Evolutionary conservation across 2,113 vertebrate genomes (phyloP).

Genomic region (Tachysurus vachellii): DNA sequence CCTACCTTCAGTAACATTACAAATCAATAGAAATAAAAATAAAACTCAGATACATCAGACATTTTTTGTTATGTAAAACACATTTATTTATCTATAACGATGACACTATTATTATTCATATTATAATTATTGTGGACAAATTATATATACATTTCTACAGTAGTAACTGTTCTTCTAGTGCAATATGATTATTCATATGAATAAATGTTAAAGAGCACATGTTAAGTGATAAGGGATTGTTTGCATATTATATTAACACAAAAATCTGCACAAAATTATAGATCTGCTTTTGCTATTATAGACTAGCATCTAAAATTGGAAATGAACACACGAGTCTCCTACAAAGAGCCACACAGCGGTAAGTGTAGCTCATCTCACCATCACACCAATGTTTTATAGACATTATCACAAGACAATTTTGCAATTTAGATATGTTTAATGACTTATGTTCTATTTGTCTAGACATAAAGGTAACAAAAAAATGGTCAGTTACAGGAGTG

Average conservation of each 20-base stretch:
- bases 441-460: not conserved
- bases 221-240: constrained; percentile 29
- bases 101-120: constrained; percentile 38
- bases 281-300: constrained; percentile 2
- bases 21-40: not conserved
- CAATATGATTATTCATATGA: constrained; percentile 60
- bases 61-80: constrained; percentile 40
- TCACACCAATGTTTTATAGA: not conserved
- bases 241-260: constrained; percentile 45
- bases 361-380: not conserved
- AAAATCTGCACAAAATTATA: constrained; percentile 9
- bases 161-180: constrained; percentile 66
- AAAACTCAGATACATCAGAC: not conserved
- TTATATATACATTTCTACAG: constrained; percentile 72
- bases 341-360: not conserved
- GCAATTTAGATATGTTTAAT: constrained; percentile 22
- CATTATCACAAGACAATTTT: constrained; percentile 21
- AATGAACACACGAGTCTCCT: constrained; percentile 17
- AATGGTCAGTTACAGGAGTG: not conserved
- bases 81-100: constrained; percentile 45
- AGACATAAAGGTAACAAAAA: not conserved
- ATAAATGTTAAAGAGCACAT: constrained; percentile 56
- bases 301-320: not conserved
- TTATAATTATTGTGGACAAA: constrained; percentile 33
- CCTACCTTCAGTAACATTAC: not conserved